phyloP scores from a whole-genome alignment of 2,888 invertebrate genomes.

The Acrobasis consociella region DNA sequence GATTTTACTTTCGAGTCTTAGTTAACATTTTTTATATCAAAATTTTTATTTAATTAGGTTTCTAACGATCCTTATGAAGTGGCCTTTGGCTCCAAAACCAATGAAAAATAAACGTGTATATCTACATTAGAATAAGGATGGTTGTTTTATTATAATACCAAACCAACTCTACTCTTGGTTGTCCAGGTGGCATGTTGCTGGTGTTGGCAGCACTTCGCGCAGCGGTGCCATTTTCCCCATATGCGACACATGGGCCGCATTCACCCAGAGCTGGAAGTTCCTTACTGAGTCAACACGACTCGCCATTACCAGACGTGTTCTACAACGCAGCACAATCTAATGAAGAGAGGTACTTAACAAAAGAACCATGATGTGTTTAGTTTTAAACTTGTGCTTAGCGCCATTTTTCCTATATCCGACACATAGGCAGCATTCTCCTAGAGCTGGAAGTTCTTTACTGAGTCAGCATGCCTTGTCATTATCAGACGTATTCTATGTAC shows the following conservation, averaged over 20 bases:
- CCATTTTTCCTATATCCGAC: slow-evolving; percentile 76
- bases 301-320: slow-evolving; percentile 72
- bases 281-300: slow-evolving; percentile 72
- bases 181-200: slow-evolving; percentile 67
- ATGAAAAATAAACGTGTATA: too few species aligned
- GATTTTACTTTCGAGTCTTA: too few species aligned
- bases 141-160: too few species aligned
- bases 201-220: slow-evolving; percentile 69
- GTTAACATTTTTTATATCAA: too few species aligned
- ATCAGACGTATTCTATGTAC: slow-evolving; percentile 74
- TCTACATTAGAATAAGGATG: too few species aligned
- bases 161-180: neutral
- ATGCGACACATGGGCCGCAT: slow-evolving; percentile 73
- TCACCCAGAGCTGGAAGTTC: slow-evolving; percentile 75
- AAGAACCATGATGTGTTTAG: too few species aligned
- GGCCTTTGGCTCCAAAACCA: too few species aligned
- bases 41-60: too few species aligned
- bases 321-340: slow-evolving; percentile 67
- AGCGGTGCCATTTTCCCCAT: slow-evolving; percentile 74
- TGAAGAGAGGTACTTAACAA: slow-evolving; percentile 59
- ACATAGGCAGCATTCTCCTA: slow-evolving; percentile 71
- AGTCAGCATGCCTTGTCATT: slow-evolving; percentile 73
- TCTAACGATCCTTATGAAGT: too few species aligned
- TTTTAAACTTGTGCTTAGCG: slow-evolving; percentile 54
- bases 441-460: slow-evolving; percentile 73